Evolutionary conservation across 2,113 vertebrate species (phyloP).

Genomic region (Hydrochoerus hydrochaeris): DNA sequence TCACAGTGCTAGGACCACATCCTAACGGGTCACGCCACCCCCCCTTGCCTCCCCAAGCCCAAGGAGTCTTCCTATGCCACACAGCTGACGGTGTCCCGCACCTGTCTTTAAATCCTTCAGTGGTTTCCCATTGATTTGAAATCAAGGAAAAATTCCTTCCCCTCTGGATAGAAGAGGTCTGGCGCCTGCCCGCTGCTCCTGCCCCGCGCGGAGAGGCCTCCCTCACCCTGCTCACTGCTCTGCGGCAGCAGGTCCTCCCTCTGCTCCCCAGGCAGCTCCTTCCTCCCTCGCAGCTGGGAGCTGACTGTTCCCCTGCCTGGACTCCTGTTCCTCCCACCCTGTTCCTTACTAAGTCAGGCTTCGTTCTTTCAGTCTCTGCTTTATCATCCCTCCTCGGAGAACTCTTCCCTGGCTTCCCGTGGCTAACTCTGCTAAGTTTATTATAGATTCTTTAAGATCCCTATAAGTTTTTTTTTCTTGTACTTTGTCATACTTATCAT

Average conservation of each 20-base stretch:
- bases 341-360: background rate
- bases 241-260: background rate
- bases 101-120: background rate
- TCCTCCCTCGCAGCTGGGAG: background rate
- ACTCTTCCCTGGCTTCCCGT: background rate
- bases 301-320: background rate
- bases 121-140: background rate
- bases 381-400: background rate
- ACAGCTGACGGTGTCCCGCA: background rate
- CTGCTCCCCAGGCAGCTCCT: background rate
- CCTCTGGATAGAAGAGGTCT: background rate
- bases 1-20: fast-evolving
- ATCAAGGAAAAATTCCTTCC: background rate
- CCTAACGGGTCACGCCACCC: background rate
- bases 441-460: background rate
- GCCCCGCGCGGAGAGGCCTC: background rate
- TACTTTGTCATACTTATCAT: background rate
- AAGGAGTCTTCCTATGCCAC: background rate
- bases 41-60: background rate
- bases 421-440: background rate
- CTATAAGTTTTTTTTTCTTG: background rate
- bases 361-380: background rate
- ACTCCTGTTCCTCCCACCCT: background rate
- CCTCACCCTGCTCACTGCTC: background rate
- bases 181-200: background rate